Conservation (phyloP, 2,888 invertebrate species). For the Dynastes hyllus region DNA sequence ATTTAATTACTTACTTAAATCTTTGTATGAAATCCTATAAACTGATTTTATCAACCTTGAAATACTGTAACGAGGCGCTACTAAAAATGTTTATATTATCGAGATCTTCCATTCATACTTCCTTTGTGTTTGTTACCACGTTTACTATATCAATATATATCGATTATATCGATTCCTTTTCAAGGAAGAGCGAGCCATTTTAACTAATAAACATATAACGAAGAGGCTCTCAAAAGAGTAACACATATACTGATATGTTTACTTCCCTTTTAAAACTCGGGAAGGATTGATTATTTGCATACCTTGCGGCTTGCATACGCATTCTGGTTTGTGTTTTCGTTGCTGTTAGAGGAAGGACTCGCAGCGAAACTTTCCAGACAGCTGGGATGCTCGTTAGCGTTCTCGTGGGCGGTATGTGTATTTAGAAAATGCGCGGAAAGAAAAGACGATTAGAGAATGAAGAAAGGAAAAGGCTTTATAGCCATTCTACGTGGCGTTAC, state of each 20-base stretch:
- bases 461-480: constrained; percentile 19
- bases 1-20: too few relatives aligned
- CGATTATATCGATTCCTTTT: too few relatives aligned
- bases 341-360: constrained; percentile 28
- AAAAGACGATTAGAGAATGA: not conserved
- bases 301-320: constrained; percentile 50
- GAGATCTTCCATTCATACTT: too few relatives aligned
- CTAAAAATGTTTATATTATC: too few relatives aligned
- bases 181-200: too few relatives aligned
- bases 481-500: constrained; percentile 23
- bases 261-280: constrained; percentile 40
- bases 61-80: too few relatives aligned
- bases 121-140: too few relatives aligned
- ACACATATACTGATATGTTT: constrained; percentile 21
- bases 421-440: constrained; percentile 21
- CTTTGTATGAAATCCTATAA: too few relatives aligned
- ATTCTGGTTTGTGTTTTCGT: constrained; percentile 52
- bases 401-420: constrained; percentile 40
- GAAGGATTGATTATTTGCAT: constrained; percentile 51
- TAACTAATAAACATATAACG: too few relatives aligned
- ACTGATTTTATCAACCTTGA: too few relatives aligned
- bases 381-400: constrained; percentile 46
- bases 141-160: too few relatives aligned
- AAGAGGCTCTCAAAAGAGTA: not conserved
- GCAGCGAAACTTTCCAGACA: constrained; percentile 53